Conservation (phyloP, 2,113 vertebrate species). For the Herpailurus yagouaroundi region DNA sequence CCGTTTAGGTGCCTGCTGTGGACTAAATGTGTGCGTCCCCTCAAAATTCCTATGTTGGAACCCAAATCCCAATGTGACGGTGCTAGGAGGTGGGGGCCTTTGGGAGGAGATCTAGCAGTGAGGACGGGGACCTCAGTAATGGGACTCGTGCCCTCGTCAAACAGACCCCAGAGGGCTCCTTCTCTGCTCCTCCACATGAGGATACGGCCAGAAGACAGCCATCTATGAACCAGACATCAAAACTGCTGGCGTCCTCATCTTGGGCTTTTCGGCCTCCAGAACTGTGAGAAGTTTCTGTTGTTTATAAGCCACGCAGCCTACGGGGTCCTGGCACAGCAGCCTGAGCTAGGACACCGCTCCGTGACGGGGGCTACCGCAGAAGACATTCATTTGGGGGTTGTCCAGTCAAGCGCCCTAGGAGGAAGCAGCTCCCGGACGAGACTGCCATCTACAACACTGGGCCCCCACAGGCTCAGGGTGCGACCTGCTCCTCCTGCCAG, state of each 20-base stretch:
- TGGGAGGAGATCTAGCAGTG: background rate
- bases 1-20: fast-evolving
- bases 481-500: fast-evolving
- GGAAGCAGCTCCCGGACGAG: background rate
- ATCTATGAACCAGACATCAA: background rate
- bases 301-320: background rate
- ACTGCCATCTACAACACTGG: background rate
- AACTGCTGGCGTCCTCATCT: background rate
- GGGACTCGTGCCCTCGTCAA: background rate
- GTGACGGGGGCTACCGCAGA: no score
- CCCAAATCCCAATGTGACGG: background rate
- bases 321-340: background rate
- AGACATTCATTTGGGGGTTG: background rate
- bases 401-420: background rate
- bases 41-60: background rate
- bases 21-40: background rate
- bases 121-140: background rate
- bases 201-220: background rate
- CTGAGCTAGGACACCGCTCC: background rate
- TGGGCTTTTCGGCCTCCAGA: background rate
- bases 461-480: fast-evolving
- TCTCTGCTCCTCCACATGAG: background rate
- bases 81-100: background rate
- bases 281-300: background rate
- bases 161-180: background rate